Conservation (phyloP, 1,140 invertebrate genomes). For the Calliphora vicina region DNA sequence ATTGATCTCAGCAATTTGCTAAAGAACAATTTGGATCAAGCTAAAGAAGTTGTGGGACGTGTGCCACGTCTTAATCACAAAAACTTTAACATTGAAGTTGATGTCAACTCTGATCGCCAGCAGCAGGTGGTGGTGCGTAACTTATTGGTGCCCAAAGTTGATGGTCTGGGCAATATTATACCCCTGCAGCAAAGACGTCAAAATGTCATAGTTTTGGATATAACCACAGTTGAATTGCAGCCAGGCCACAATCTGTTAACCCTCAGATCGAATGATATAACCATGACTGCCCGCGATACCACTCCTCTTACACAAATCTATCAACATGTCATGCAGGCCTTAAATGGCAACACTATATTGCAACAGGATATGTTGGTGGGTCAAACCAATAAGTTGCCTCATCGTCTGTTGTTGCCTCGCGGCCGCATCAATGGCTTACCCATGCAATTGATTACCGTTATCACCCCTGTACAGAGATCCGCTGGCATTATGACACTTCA, state of each 20-base stretch:
- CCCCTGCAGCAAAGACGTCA: slow-evolving; percentile 63
- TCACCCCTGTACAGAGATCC: slow-evolving; percentile 52
- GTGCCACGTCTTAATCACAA: slow-evolving; percentile 69
- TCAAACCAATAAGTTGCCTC: slow-evolving; percentile 44
- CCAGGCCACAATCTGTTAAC: slow-evolving; percentile 62
- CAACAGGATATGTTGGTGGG: slow-evolving; percentile 43
- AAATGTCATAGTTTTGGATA: slow-evolving; percentile 64
- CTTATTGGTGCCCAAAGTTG: slow-evolving; percentile 42
- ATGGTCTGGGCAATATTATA: slow-evolving; percentile 61
- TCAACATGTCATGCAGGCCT: slow-evolving; percentile 56
- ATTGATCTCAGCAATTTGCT: slow-evolving; percentile 40
- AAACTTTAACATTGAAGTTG: slow-evolving; percentile 53
- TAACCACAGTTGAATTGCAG: slow-evolving; percentile 60
- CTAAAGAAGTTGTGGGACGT: slow-evolving; percentile 60
- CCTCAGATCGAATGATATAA: slow-evolving; percentile 59
- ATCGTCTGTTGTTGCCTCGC: slow-evolving; percentile 66
- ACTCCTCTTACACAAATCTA: slow-evolving; percentile 53
- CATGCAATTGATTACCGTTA: slow-evolving; percentile 64
- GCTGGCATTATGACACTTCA: background rate
- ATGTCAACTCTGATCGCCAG: slow-evolving; percentile 51
- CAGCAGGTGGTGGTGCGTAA: slow-evolving; percentile 40
- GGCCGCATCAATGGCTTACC: slow-evolving; percentile 65
- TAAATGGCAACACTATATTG: slow-evolving; percentile 51
- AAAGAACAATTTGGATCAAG: slow-evolving; percentile 34
- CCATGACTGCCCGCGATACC: slow-evolving; percentile 51